Base-by-base conservation (phyloP, 2,113 vertebrate genomes). In the Nycticryphes semicollaris region DNA sequence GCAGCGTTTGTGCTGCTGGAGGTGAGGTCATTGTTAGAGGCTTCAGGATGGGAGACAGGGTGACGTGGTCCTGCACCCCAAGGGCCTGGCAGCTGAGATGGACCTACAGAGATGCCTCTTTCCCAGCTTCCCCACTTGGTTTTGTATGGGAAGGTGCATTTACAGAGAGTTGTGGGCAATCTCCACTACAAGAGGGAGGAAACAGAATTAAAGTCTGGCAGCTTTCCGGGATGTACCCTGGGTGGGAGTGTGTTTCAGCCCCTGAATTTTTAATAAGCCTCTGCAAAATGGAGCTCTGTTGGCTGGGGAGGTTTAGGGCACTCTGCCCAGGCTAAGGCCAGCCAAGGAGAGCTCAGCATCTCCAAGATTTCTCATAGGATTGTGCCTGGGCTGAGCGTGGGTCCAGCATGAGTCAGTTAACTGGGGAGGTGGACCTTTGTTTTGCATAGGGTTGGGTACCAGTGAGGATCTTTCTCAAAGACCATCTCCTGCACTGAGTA, bases 151-250 rank as follows among this genome's bases (percentile, higher is more conserved):
- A 90, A 92, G 53, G 48, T 39, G 22, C 25, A 47, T 47, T 84
- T 56, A 50, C 8, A 74, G 54, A 77, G 23, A 63, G 19, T 21
- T 0, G 0, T 6, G 11, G 28, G 31, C 73, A 66, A 16, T 70
- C 63, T 89, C 20, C 1, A 0, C 57, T 66, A 39, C 1, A 3
- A 81, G 72, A 31, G 23, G 27, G 11, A 63, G 28, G 15, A 50
- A 81, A 51, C 37, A 59, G 56, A 12, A 59, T 5, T 54, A 60
- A 84, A 78, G 35, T 48, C 64, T 78, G 47, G 37, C 74, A 84
- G 28, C 41, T 37, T 39, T 84, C 23, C 31, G 81, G 0, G 41
- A 43, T 54, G 15, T 84, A 15, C 30, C 56, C 30, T 62, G 8
- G 4, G 0, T 87, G 23, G 50, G 39, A 84, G 10, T 1, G 0